Percentiles rank a stretch among this genome's conserved stretches.
phyloP scores from a whole-genome alignment of 2,888 invertebrate genomes.

The Diarsia dahlii region DNA sequence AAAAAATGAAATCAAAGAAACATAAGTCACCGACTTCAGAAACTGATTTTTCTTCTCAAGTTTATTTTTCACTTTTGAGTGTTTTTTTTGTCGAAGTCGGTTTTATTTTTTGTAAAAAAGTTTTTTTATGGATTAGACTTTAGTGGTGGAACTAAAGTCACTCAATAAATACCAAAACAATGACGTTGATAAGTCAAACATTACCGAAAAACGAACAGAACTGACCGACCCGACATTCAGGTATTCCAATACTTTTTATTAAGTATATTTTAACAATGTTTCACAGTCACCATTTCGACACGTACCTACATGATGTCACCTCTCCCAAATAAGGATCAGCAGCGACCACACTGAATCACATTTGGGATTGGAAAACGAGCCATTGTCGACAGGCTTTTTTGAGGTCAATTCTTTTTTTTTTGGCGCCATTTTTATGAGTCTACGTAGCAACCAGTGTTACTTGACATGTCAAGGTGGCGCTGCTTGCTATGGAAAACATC shows the following conservation, averaged over 20 bases:
- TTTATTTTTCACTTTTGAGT: too few species aligned
- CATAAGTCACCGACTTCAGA: too few species aligned
- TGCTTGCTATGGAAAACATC: neutral
- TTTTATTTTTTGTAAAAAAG: too few species aligned
- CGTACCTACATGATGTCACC: constrained; percentile 65
- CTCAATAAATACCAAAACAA: neutral
- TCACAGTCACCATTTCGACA: constrained; percentile 46
- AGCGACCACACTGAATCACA: constrained; percentile 62
- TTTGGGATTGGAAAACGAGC: constrained; percentile 68
- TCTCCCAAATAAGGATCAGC: constrained; percentile 58
- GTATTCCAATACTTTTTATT: constrained; percentile 10
- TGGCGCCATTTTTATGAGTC: constrained; percentile 48
- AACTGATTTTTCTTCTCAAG: too few species aligned
- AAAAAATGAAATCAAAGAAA: too few species aligned
- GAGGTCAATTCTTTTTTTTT: constrained; percentile 67
- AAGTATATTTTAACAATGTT: constrained; percentile 27
- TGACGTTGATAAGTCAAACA: neutral
- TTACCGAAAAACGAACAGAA: constrained; percentile 5
- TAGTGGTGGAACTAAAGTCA: neutral
- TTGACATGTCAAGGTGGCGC: constrained; percentile 20
- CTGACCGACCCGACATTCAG: constrained; percentile 8
- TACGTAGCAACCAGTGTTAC: constrained; percentile 2
- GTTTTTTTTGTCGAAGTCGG: too few species aligned
- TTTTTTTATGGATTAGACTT: neutral
- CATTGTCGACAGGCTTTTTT: constrained; percentile 68